Conservation (phyloP, 2,797 vertebrate species). For the Botia almorhae region DNA sequence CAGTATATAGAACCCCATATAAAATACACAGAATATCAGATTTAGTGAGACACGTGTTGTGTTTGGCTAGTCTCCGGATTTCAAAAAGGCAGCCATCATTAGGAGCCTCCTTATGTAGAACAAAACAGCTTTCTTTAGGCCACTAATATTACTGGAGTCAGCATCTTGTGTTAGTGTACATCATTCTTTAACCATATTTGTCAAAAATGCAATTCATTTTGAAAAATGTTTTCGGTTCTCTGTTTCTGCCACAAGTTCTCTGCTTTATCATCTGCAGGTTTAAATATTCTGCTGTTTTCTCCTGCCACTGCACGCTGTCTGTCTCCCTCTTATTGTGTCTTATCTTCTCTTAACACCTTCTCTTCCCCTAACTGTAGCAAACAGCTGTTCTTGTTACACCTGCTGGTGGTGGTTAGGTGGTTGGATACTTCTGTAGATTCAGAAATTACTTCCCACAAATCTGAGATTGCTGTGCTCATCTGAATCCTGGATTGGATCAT, state of each 20-base stretch:
- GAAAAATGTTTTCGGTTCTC: neutral
- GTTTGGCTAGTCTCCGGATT: neutral
- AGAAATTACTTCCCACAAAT: conserved; percentile 27
- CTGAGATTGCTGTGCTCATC: neutral
- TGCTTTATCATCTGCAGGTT: neutral
- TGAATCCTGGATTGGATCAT: neutral
- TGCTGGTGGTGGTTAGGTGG: conserved; percentile 15
- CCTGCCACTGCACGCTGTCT: neutral
- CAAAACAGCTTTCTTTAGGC: neutral
- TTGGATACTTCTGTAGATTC: conserved; percentile 12
- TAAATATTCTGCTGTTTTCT: neutral
- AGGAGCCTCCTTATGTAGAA: neutral
- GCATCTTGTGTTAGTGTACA: neutral
- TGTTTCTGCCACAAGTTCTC: neutral
- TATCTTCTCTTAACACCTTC: conserved; percentile 25
- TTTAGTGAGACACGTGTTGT: neutral
- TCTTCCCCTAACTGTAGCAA: conserved; percentile 16
- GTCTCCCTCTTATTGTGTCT: conserved; percentile 4
- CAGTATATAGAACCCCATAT: neutral
- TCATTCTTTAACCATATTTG: neutral
- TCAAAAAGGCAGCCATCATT: neutral
- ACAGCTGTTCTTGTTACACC: conserved; percentile 22
- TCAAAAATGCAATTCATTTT: conserved; percentile 3
- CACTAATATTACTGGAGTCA: neutral
- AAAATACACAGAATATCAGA: neutral